Base-by-base conservation (phyloP, 2,113 vertebrate genomes). In the Paralichthys olivaceus region DNA sequence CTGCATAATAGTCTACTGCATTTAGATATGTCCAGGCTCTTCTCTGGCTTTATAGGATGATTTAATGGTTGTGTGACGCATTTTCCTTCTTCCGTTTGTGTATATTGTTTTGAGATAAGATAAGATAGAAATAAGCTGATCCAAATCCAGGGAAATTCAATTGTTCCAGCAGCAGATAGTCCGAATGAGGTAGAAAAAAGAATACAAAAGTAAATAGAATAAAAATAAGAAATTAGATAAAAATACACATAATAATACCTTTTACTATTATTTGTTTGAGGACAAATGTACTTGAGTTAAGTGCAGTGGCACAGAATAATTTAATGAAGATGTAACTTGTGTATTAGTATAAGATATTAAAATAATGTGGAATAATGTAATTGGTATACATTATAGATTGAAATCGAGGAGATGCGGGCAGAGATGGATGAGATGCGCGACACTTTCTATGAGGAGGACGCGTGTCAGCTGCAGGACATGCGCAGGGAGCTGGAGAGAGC, bases 371-470 rank as follows among this genome's bases (percentile, higher is more conserved):
- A 40, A 40, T 49, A 17, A 49, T 19, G 19, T 19, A 19, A 17
- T 1, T 49, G 17, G 17, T 47, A 19, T 6, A 6, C 19, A 19
- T 19, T 19, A 19, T 19, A 99, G 96, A 96, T 86, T 14, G 98
- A 99, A 88, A 98, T 99, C 68, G 96, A 98, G 58, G 98, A 99
- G 88, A 96, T 99, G 94, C 95, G 98, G 73, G 96, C 96, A 0
- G 98, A 99, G 92, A 99, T 99, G 98, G 98, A 99, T 4, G 98
- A 99, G 89, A 99, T 99, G 95, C 94, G 98, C 77, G 98, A 99
- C 94, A 98, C 95, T 56, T 99, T 99, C 92, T 99, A 98, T 56
- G 98, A 99, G 81, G 98, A 99, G 63, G 98, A 99, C 4, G 97
- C 98, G 23, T 99, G 97, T 80, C 98, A 99, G 89, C 94, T 99